phyloP scores from a whole-genome alignment of 2,888 invertebrate species.

The Muschampia plurimacula region DNA sequence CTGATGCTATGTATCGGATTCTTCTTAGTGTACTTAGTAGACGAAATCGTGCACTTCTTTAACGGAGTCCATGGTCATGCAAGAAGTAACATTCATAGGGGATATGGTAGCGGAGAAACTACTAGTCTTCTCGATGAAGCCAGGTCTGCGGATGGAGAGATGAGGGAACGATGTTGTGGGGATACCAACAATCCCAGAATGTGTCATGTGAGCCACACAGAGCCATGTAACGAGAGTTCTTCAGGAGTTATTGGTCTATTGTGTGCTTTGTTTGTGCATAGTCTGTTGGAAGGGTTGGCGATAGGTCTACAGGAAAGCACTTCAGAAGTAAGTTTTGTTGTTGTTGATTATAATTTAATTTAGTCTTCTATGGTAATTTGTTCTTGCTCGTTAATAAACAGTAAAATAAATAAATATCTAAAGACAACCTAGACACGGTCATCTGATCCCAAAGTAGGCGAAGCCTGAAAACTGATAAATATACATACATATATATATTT shows the following conservation, averaged over 20 bases:
- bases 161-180: slow-evolving; percentile 64
- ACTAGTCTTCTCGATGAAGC: slow-evolving; percentile 56
- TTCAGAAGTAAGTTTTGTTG: slow-evolving; percentile 79
- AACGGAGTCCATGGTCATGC: slow-evolving; percentile 68
- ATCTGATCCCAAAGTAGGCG: too few species aligned
- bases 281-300: slow-evolving; percentile 92
- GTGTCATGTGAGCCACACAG: slow-evolving; percentile 89
- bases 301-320: slow-evolving; percentile 90
- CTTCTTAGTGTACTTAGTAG: slow-evolving; percentile 89
- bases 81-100: slow-evolving; percentile 40
- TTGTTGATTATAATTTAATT: background rate
- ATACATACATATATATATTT: too few species aligned
- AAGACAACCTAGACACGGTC: too few species aligned
- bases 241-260: slow-evolving; percentile 89
- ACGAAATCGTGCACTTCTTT: slow-evolving; percentile 89
- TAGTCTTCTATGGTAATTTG: too few species aligned
- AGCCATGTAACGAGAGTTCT: slow-evolving; percentile 87
- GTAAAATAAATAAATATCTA: too few species aligned
- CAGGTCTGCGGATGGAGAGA: slow-evolving; percentile 60
- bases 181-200: slow-evolving; percentile 72
- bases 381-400: too few species aligned
- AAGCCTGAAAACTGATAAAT: too few species aligned
- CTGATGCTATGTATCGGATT: slow-evolving; percentile 89
- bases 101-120: slow-evolving; percentile 62
- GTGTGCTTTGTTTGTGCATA: slow-evolving; percentile 91